A percentile compares a stretch with the other conserved stretches of the same genome.
phyloP scores from a whole-genome alignment of 2,113 vertebrate genomes.

The Lynx canadensis region DNA sequence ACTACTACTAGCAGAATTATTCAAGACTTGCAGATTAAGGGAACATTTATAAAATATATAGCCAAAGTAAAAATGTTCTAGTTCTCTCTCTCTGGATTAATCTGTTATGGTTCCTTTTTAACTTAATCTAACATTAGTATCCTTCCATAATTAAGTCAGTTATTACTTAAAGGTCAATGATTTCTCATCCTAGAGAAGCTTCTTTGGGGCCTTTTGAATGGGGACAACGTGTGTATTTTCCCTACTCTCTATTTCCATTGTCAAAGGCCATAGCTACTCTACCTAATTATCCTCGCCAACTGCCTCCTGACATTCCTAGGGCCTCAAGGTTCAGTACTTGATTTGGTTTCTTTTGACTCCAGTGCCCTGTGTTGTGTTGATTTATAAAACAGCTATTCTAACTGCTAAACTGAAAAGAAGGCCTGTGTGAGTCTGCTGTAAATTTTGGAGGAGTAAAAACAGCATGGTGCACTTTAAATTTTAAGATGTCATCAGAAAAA shows the following conservation, averaged over 20 bases:
- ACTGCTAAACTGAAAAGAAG: neutral
- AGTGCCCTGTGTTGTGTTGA: neutral
- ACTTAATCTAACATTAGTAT: neutral
- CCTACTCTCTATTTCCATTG: neutral
- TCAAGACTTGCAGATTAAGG: neutral
- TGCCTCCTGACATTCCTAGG: neutral
- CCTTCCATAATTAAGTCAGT: neutral
- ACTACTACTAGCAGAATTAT: neutral
- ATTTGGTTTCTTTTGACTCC: neutral
- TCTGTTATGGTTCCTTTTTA: neutral
- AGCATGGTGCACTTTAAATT: neutral
- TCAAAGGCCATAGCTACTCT: neutral
- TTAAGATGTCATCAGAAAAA: neutral
- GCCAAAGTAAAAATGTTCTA: neutral
- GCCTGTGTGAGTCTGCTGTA: neutral
- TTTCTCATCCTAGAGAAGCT: neutral
- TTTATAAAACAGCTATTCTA: neutral
- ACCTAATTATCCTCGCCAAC: neutral
- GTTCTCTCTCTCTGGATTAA: neutral
- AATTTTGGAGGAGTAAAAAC: neutral
- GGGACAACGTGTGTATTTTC: neutral
- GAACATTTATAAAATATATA: neutral
- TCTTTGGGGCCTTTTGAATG: neutral
- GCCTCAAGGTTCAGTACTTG: neutral
- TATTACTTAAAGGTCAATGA: slow-evolving; percentile 2